phyloP scores from a whole-genome alignment of 1,140 invertebrate species.

The Conus ventricosus region DNA sequence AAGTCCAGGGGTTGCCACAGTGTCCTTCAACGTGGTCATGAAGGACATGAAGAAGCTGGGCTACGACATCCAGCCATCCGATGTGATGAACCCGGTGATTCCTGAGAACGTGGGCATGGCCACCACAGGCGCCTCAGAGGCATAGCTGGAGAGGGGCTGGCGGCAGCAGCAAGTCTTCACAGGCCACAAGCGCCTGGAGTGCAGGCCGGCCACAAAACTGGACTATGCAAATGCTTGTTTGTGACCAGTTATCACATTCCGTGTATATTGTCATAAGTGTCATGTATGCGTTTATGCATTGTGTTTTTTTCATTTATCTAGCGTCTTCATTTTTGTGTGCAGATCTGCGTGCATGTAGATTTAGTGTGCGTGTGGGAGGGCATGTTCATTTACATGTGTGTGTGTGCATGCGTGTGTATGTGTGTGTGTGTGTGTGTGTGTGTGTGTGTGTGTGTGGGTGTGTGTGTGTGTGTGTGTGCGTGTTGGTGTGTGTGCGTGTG shows the following conservation, averaged over 20 bases:
- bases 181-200: background rate
- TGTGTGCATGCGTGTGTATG: too few species aligned
- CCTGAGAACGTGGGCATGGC: conserved; percentile 61
- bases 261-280: background rate
- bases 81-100: conserved; percentile 60
- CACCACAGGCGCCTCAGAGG: conserved; percentile 20
- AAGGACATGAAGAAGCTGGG: conserved; percentile 84
- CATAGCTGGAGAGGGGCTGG: background rate
- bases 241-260: background rate
- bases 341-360: background rate
- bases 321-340: background rate
- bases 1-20: conserved; percentile 81
- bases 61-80: conserved; percentile 75
- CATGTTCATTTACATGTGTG: background rate
- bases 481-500: too few species aligned
- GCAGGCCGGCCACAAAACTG: too few species aligned
- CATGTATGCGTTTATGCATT: too few species aligned
- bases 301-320: background rate
- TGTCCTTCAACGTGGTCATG: conserved; percentile 82
- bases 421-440: too few species aligned
- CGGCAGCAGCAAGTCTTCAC: background rate
- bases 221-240: background rate
- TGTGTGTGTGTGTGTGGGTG: too few species aligned
- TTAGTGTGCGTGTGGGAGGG: background rate
- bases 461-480: too few species aligned